Evolutionary conservation across 2,888 invertebrate species (phyloP).

Genomic region (Phymatocera aterrima): DNA sequence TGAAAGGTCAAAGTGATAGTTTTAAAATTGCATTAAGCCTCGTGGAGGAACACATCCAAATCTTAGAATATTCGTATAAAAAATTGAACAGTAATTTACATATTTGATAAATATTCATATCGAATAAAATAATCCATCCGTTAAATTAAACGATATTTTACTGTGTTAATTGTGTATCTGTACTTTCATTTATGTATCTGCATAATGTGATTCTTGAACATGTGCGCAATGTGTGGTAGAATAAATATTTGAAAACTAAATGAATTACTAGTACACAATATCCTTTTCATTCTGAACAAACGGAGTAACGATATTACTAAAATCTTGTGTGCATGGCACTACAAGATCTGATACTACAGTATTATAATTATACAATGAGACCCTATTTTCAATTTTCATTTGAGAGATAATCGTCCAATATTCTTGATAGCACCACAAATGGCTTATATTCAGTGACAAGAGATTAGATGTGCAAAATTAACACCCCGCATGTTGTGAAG

Average conservation of each 20-base stretch:
- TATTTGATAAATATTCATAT: slow-evolving; percentile 10
- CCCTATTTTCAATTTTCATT: background rate
- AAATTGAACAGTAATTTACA: slow-evolving; percentile 39
- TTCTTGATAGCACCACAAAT: background rate
- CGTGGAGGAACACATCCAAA: slow-evolving; percentile 60
- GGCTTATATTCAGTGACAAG: too few relatives aligned
- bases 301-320: slow-evolving; percentile 12
- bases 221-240: background rate
- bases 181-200: background rate
- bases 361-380: background rate
- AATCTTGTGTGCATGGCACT: background rate
- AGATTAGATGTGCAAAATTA: background rate
- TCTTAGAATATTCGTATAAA: slow-evolving; percentile 53
- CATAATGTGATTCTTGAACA: background rate
- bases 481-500: background rate
- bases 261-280: slow-evolving; percentile 41
- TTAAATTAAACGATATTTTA: slow-evolving; percentile 11
- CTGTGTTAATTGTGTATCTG: slow-evolving; percentile 18
- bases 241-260: slow-evolving; percentile 33
- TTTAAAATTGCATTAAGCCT: slow-evolving; percentile 62
- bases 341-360: background rate
- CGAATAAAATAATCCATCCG: background rate
- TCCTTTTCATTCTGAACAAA: background rate
- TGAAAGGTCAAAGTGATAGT: slow-evolving; percentile 55
- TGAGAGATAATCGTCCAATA: background rate